Percentiles rank a stretch among this genome's conserved stretches.
These are phyloP conservation scores for Abrostola triplasia DNA, from an alignment of 2,888 invertebrate genomes.

Conservation along the genomic window DNA sequence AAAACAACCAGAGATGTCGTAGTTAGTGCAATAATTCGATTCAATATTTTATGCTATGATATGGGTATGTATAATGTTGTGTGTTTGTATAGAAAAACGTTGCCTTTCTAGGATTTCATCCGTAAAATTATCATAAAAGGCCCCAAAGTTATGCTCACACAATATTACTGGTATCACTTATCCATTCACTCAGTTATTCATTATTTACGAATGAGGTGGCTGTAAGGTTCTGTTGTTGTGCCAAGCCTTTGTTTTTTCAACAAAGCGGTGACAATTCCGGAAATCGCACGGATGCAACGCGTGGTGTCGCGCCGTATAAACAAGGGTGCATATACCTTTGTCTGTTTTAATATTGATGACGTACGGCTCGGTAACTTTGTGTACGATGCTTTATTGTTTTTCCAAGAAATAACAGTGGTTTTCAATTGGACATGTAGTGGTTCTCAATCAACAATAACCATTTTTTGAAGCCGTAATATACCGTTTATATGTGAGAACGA, in stretches of 20 bases:
- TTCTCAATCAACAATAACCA: too few relatives aligned
- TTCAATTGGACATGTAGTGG: too few relatives aligned
- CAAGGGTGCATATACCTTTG: background rate
- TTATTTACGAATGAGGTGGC: slow-evolving; percentile 2
- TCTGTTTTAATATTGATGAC: background rate
- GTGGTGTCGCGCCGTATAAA: slow-evolving; percentile 5
- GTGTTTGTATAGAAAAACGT: too few relatives aligned
- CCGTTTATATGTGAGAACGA: too few relatives aligned
- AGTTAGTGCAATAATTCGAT: too few relatives aligned
- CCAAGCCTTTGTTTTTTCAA: slow-evolving; percentile 35
- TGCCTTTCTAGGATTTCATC: too few relatives aligned
- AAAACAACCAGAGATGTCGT: too few relatives aligned
- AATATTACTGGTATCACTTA: background rate
- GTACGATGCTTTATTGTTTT: background rate
- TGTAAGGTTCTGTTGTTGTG: background rate
- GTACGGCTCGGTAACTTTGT: background rate
- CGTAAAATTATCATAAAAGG: too few relatives aligned
- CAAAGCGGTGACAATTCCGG: slow-evolving; percentile 37
- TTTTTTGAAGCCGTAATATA: too few relatives aligned
- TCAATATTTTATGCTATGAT: too few relatives aligned
- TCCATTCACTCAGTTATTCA: background rate
- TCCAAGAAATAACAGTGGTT: too few relatives aligned
- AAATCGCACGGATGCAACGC: slow-evolving; percentile 31
- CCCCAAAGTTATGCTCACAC: background rate
- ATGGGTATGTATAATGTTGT: too few relatives aligned